Percentiles rank a stretch among this genome's conserved stretches.
These are phyloP conservation scores for Spheniscus mendiculus DNA, from an alignment of 2,113 vertebrate genomes.

Conservation along the genomic window DNA sequence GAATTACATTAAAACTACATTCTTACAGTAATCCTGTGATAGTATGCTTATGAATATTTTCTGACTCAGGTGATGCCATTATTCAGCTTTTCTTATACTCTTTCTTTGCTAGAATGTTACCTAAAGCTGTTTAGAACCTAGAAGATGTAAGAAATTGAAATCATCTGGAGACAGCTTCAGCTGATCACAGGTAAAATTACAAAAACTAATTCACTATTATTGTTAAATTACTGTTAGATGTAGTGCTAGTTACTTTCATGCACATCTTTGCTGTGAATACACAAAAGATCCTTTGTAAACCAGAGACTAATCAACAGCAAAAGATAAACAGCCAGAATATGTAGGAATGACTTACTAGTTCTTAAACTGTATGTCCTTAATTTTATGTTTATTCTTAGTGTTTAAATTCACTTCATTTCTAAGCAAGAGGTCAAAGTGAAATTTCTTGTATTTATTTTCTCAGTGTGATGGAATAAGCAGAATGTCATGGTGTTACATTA, in stretches of 20 bases:
- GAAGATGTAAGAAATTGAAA: not conserved
- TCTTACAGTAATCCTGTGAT: not conserved
- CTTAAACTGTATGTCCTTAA: not conserved
- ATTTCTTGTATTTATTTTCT: slow-evolving; percentile 40
- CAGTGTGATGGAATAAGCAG: slow-evolving; percentile 4
- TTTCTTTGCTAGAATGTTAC: not conserved
- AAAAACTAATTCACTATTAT: not conserved
- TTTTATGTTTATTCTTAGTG: slow-evolving; percentile 19
- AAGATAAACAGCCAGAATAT: not conserved
- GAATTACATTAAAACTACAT: not conserved
- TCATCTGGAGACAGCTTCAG: not conserved
- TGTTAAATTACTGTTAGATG: not conserved
- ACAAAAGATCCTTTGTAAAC: not conserved
- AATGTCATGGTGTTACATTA: not conserved
- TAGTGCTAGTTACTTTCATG: not conserved
- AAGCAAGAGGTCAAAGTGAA: not conserved
- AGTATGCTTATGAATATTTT: not conserved
- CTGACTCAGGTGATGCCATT: not conserved
- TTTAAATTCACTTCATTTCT: slow-evolving; percentile 31
- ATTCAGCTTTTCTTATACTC: not conserved
- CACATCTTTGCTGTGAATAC: not conserved
- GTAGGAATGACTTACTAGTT: not conserved
- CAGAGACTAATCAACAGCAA: not conserved
- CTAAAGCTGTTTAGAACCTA: not conserved
- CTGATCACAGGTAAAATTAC: not conserved